A percentile compares a stretch with the other conserved stretches of the same genome.
phyloP scores from a whole-genome alignment of 1,140 invertebrate genomes.

The Wiebesia pumilae region DNA sequence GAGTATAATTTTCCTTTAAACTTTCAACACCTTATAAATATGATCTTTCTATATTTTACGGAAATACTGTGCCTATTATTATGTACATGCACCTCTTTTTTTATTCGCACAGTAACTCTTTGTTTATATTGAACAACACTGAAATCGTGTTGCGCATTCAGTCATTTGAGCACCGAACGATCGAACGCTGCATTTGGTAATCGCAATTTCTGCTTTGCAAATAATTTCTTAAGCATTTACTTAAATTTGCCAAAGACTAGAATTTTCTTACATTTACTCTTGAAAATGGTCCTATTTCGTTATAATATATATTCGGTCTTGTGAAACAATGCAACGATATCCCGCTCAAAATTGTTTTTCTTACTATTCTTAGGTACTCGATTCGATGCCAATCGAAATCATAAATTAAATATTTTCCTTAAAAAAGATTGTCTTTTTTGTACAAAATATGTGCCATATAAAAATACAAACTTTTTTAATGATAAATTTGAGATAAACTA shows the following conservation, averaged over 20 bases:
- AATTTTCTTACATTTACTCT: constrained; percentile 36
- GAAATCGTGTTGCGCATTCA: constrained; percentile 13
- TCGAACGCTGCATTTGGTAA: constrained; percentile 49
- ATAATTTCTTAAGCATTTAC: constrained; percentile 35
- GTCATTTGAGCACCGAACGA: constrained; percentile 45
- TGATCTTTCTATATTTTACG: background rate
- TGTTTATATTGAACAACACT: constrained; percentile 35
- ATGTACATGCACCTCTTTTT: constrained; percentile 46
- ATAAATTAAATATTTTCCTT: constrained; percentile 22
- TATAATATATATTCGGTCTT: constrained; percentile 17
- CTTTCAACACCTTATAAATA: constrained; percentile 9
- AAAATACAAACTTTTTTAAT: constrained; percentile 49
- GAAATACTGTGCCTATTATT: constrained; percentile 43
- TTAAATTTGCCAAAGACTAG: constrained; percentile 50
- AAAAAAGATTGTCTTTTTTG: constrained; percentile 41
- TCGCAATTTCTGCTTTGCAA: constrained; percentile 41
- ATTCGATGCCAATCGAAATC: background rate
- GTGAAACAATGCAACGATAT: constrained; percentile 23
- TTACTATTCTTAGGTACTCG: background rate
- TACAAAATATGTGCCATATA: constrained; percentile 17
- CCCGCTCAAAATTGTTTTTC: constrained; percentile 9
- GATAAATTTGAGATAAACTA: background rate
- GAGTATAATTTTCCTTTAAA: constrained; percentile 17
- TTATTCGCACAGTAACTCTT: constrained; percentile 37
- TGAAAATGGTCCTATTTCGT: constrained; percentile 35